Conservation (phyloP, 2,888 invertebrate species). For the Vesta saturnalis region DNA sequence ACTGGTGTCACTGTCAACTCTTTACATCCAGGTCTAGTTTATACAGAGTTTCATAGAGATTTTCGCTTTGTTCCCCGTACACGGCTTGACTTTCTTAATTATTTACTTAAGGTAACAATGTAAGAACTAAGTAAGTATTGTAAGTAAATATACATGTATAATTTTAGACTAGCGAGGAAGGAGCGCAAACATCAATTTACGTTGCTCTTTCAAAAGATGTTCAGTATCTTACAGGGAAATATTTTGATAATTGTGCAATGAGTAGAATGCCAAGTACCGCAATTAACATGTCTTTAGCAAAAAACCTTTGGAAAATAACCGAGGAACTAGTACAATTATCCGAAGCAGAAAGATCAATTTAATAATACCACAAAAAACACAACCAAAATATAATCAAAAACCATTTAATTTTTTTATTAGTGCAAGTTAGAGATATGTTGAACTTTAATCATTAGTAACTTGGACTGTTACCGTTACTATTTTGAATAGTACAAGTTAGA, state of each 20-base stretch:
- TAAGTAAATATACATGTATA: conserved; percentile 59
- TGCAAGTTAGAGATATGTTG: too few species aligned
- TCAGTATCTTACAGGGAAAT: neutral
- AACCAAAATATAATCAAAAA: too few species aligned
- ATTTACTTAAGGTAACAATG: too few species aligned
- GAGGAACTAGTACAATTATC: neutral
- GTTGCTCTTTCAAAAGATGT: neutral
- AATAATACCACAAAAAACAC: neutral
- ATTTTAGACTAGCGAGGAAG: conserved; percentile 69
- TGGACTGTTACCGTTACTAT: too few species aligned
- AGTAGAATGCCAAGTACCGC: conserved; percentile 16
- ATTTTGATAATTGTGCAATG: conserved; percentile 75
- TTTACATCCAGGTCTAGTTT: conserved; percentile 57
- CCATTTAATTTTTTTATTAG: too few species aligned
- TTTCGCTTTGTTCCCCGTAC: too few species aligned
- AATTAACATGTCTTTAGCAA: conserved; percentile 64
- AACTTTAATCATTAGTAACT: too few species aligned
- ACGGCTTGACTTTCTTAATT: too few species aligned
- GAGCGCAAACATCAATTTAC: conserved; percentile 9
- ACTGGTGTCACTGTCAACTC: conserved; percentile 56
- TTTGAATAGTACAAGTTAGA: too few species aligned
- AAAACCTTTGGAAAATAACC: conserved; percentile 74
- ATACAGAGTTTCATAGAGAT: conserved; percentile 49
- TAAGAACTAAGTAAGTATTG: too few species aligned
- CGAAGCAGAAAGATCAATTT: neutral